Base-by-base conservation (phyloP, 2,113 vertebrate genomes). In the Pelvicachromis taeniatus region DNA sequence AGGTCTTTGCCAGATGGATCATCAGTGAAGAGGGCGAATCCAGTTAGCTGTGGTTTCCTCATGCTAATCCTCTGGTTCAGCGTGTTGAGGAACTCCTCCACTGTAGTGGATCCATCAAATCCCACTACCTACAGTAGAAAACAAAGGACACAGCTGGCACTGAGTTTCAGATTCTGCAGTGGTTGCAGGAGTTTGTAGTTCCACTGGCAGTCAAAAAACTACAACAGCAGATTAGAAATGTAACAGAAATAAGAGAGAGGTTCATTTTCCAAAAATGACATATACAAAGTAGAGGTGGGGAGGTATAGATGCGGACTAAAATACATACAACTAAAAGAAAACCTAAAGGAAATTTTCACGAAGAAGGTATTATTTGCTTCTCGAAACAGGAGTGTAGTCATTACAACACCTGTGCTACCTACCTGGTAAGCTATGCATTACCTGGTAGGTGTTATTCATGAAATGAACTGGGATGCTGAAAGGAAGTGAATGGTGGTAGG, bases 381-480 rank as follows among this genome's bases (percentile, higher is more conserved):
- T 31, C 2, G 4, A 75, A 75, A 75, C 42, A 75, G 23, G 3
- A 26, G 17, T 48, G 31, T 50, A 75, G 10, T 75, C 23, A 75
- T 12, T 33, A 50, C 26, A 33, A 75, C 1, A 31, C 70, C 10
- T 75, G 45, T 52, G 70, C 45, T 52, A 52, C 17, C 2, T 52
- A 31, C 26, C 45, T 13, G 26, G 17, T 52, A 52, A 42, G 8
- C 9, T n/a, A 11, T 9, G 35, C 14, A 19, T 70, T 87, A 98
- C 97, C 97, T 98, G 97, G 90, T 98, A 98, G 9, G 97, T 97
- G 86, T 95, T 96, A 6, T 97, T 98, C 96, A 97, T 97, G 81
- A 98, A 97, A 94, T 98, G 97, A 40, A 98, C 97, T 0, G 97
- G 97, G 92, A 98, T 97, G 94, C 97, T 98, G 94, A 98, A 98